Conservation (phyloP, 2,888 invertebrate species). For the Heteropelma amictum region DNA sequence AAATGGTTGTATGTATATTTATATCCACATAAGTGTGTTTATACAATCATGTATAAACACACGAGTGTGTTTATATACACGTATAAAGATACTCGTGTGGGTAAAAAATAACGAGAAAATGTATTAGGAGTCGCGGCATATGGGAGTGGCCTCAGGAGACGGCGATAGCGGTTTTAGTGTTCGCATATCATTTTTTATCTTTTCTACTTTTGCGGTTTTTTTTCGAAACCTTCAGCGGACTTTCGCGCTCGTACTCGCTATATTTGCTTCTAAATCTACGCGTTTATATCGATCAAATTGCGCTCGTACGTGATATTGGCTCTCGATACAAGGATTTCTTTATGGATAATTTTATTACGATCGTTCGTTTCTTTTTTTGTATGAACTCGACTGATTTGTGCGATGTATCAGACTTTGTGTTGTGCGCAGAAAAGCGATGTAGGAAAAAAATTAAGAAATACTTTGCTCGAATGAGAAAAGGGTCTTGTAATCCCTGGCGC, state of each 20-base stretch:
- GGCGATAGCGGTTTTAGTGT: slow-evolving; percentile 35
- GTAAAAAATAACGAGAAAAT: slow-evolving; percentile 1
- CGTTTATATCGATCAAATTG: not conserved
- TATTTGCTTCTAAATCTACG: not conserved
- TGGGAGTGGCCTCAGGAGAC: slow-evolving; percentile 54
- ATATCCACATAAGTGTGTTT: not conserved
- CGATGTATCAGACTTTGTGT: no score
- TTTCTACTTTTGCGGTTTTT: not conserved
- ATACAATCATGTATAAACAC: slow-evolving; percentile 31
- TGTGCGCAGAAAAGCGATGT: no score
- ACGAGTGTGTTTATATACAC: not conserved
- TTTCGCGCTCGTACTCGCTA: slow-evolving; percentile 15
- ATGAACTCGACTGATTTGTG: no score
- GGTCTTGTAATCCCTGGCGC: no score
- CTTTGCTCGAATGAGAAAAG: no score
- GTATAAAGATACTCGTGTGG: not conserved
- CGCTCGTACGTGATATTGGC: not conserved
- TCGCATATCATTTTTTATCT: slow-evolving; percentile 13
- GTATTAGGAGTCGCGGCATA: slow-evolving; percentile 39
- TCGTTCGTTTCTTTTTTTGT: not conserved
- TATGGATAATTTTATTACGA: not conserved
- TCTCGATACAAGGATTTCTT: not conserved
- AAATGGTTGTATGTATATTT: slow-evolving; percentile 2
- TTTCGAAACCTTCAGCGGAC: not conserved
- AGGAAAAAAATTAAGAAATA: no score